These are phyloP conservation scores for Pampusana beccarii DNA, from an alignment of 2,113 vertebrate species.

Conservation along the genomic window DNA sequence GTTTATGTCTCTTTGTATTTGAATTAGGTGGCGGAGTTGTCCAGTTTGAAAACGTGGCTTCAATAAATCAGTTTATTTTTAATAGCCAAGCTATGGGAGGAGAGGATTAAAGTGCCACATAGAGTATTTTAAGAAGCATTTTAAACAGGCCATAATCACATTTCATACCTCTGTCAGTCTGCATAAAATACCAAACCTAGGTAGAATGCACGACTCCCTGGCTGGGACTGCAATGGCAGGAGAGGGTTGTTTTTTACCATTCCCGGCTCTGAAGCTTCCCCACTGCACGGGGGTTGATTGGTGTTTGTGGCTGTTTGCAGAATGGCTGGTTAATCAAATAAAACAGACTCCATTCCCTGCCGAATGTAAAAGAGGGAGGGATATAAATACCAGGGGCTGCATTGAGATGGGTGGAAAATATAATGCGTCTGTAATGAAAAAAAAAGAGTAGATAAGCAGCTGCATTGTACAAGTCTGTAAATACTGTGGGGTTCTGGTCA, in stretches of 20 bases:
- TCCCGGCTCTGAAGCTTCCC: background rate
- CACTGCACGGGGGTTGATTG: background rate
- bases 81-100: background rate
- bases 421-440: slow-evolving; percentile 33
- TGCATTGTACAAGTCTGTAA: background rate
- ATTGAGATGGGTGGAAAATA: slow-evolving; percentile 41
- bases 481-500: background rate
- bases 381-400: background rate
- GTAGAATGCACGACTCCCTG: background rate
- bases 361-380: background rate
- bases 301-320: slow-evolving; percentile 51
- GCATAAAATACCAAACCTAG: background rate
- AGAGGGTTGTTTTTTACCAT: slow-evolving; percentile 47
- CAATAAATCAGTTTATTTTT: slow-evolving; percentile 44
- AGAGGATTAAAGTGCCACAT: background rate
- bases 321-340: slow-evolving; percentile 44
- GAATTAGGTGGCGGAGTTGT: slow-evolving; percentile 27
- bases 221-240: background rate
- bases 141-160: slow-evolving; percentile 28
- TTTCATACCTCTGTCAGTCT: slow-evolving; percentile 26
- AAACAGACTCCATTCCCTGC: slow-evolving; percentile 1
- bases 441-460: slow-evolving; percentile 24
- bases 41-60: slow-evolving; percentile 11
- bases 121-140: slow-evolving; percentile 22
- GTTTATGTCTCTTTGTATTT: background rate